phyloP scores from a whole-genome alignment of 2,113 vertebrate species.

The Theristicus caerulescens region DNA sequence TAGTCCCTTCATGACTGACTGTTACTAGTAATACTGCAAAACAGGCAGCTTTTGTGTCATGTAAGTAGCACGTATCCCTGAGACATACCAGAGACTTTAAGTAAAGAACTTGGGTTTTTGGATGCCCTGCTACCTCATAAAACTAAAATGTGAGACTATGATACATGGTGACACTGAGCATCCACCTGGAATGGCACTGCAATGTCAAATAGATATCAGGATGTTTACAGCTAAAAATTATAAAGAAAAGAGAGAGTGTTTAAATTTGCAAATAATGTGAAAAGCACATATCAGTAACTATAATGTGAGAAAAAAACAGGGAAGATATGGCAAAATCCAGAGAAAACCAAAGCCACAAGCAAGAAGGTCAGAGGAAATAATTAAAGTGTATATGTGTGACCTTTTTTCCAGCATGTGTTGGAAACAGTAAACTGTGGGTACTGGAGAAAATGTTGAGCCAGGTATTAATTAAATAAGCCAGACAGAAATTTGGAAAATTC shows the following conservation, averaged over 20 bases:
- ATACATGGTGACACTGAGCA: not conserved
- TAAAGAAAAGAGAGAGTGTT: not conserved
- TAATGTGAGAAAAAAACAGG: not conserved
- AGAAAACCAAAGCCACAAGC: not conserved
- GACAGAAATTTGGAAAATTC: not conserved
- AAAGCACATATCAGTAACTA: not conserved
- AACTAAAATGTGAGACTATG: not conserved
- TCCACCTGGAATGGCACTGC: not conserved
- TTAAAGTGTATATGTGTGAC: not conserved
- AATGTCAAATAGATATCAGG: not conserved
- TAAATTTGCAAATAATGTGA: not conserved
- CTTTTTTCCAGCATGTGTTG: not conserved
- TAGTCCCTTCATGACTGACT: not conserved
- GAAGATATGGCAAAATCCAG: not conserved
- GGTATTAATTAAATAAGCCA: not conserved
- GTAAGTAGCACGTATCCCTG: not conserved
- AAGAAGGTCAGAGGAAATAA: not conserved
- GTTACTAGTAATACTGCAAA: not conserved
- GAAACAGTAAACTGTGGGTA: not conserved
- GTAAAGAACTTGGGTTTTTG: not conserved
- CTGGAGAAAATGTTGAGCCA: not conserved
- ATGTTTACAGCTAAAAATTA: not conserved
- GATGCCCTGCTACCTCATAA: not conserved
- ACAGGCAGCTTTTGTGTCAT: not conserved
- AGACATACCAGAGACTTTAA: not conserved